phyloP scores from a whole-genome alignment of 2,888 invertebrate genomes.

The Lingula anatina region DNA sequence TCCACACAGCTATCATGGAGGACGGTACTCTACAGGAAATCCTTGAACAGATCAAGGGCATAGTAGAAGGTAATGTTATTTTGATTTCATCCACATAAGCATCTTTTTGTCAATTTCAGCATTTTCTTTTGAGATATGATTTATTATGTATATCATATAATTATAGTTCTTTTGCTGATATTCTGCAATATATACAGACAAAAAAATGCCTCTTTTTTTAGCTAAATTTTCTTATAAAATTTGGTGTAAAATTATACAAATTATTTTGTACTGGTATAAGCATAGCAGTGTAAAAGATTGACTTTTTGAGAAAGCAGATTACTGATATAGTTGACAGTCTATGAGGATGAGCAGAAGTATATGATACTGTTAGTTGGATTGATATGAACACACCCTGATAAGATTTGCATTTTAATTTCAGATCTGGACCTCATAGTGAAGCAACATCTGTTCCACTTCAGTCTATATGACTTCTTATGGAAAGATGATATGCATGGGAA shows the following conservation, averaged over 20 bases:
- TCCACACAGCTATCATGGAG: conserved; percentile 26
- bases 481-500: conserved; percentile 49
- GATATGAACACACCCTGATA: too few species aligned
- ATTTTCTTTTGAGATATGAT: too few species aligned
- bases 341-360: too few species aligned
- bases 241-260: too few species aligned
- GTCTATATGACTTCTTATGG: conserved; percentile 51
- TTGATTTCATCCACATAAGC: too few species aligned
- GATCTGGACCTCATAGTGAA: conserved; percentile 36
- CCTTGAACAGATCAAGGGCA: conserved; percentile 26
- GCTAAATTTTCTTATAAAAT: not conserved
- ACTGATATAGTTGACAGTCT: too few species aligned
- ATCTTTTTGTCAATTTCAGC: too few species aligned
- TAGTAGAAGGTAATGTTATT: conserved; percentile 31
- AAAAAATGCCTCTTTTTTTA: not conserved
- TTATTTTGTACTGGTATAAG: too few species aligned
- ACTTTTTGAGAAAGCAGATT: too few species aligned
- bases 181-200: not conserved
- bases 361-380: too few species aligned
- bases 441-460: conserved; percentile 47
- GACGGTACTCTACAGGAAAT: conserved; percentile 36
- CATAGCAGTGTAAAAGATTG: too few species aligned
- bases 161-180: not conserved
- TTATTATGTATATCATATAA: not conserved
- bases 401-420: too few species aligned